A percentile compares a stretch with the other conserved stretches of the same genome.
Evolutionary conservation across 2,888 invertebrate genomes (phyloP).

Genomic region (Neoascia interrupta): DNA sequence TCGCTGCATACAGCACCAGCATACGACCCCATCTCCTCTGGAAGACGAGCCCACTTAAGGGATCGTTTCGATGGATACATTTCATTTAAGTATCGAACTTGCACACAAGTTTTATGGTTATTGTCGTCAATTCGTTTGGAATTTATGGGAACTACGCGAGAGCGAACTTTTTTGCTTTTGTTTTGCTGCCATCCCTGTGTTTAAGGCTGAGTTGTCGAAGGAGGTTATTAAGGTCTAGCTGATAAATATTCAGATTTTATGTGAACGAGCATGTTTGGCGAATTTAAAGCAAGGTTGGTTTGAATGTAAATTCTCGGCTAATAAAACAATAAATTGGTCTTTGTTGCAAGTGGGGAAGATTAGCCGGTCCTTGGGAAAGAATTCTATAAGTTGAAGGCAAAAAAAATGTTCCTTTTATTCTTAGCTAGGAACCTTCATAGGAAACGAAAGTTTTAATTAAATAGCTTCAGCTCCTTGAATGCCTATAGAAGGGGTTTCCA

Average conservation of each 20-base stretch:
- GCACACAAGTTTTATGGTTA: constrained; percentile 42
- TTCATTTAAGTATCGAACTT: constrained; percentile 36
- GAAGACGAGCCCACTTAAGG: constrained; percentile 1
- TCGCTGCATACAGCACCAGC: background rate
- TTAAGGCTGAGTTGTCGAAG: constrained; percentile 13
- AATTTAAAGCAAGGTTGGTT: no score
- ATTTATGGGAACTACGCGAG: constrained; percentile 34
- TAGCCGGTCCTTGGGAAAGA: no score
- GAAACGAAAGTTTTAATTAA: no score
- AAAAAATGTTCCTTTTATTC: no score
- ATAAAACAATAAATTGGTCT: no score
- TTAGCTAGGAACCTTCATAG: no score
- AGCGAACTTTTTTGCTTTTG: no score
- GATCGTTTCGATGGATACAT: constrained; percentile 25
- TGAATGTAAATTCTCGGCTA: no score
- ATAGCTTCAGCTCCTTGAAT: no score
- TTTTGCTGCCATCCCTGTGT: constrained; percentile 18
- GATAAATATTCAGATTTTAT: constrained; percentile 36
- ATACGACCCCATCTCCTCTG: background rate
- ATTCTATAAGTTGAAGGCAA: no score
- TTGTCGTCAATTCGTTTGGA: constrained; percentile 26
- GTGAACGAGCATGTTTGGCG: background rate
- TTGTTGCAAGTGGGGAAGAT: no score
- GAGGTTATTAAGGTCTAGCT: constrained; percentile 9
- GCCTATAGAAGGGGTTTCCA: no score